These are phyloP conservation scores for Centrocercus urophasianus DNA, from an alignment of 2,113 vertebrate genomes.

Conservation along the genomic window DNA sequence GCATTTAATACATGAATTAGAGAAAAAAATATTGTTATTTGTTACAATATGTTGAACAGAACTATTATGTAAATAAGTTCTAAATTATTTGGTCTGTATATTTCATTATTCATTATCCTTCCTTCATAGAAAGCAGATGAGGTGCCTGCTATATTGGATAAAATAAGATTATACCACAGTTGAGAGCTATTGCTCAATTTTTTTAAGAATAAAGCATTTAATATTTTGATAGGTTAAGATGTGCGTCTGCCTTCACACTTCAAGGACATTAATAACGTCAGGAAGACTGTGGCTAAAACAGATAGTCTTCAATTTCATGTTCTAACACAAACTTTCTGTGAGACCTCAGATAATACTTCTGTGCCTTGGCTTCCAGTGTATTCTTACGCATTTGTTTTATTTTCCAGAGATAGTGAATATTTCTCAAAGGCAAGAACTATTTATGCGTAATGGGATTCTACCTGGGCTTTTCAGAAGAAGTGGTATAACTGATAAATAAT, in stretches of 20 bases:
- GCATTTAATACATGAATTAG: not conserved
- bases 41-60: not conserved
- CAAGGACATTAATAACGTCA: not conserved
- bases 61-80: not conserved
- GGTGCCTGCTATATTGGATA: not conserved
- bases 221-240: not conserved
- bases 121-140: not conserved
- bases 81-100: not conserved
- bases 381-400: not conserved
- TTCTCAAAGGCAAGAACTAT: not conserved
- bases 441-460: not conserved
- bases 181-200: not conserved
- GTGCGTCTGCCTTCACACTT: not conserved
- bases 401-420: not conserved
- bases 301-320: not conserved
- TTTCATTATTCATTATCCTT: not conserved
- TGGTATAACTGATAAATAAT: constrained; percentile 11
- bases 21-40: not conserved
- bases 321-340: not conserved
- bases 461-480: constrained; percentile 9
- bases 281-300: not conserved
- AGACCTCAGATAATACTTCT: not conserved
- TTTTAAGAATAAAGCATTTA: not conserved
- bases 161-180: not conserved
- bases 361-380: not conserved